These are phyloP conservation scores for Amblyopsis hoosieri DNA, from an alignment of 2,797 vertebrate species.

Conservation along the genomic window DNA sequence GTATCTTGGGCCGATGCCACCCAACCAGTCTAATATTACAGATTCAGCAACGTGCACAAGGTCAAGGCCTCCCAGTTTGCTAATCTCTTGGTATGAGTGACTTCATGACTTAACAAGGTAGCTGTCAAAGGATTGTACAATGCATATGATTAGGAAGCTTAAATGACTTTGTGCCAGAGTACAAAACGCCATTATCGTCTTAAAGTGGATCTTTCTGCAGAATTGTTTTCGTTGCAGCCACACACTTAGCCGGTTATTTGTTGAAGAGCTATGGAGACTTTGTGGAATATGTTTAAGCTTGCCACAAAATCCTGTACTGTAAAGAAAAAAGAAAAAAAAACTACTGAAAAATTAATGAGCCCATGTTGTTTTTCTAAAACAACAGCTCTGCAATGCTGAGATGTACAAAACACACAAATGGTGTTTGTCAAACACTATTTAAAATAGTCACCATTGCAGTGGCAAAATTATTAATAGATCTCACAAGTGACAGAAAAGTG, in stretches of 20 bases:
- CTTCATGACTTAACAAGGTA: slow-evolving; percentile 66
- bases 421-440: too few relatives aligned
- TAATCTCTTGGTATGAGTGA: slow-evolving; percentile 73
- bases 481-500: neutral
- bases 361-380: too few relatives aligned
- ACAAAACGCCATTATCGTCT: slow-evolving; percentile 62
- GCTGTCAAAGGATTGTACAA: slow-evolving; percentile 48
- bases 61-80: slow-evolving; percentile 26
- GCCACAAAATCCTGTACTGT: slow-evolving; percentile 5
- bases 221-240: slow-evolving; percentile 53
- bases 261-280: slow-evolving; percentile 4
- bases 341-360: too few relatives aligned
- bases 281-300: slow-evolving; percentile 14
- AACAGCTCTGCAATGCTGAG: too few relatives aligned
- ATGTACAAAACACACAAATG: too few relatives aligned
- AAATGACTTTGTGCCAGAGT: slow-evolving; percentile 57
- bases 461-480: neutral
- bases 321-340: too few relatives aligned
- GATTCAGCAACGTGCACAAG: too few relatives aligned
- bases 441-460: neutral
- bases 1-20: too few relatives aligned
- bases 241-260: slow-evolving; percentile 42
- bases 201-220: slow-evolving; percentile 57
- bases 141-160: slow-evolving; percentile 69
- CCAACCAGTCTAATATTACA: too few relatives aligned